Conservation (phyloP, 2,797 vertebrate genomes). For the Propithecus perrieri region DNA sequence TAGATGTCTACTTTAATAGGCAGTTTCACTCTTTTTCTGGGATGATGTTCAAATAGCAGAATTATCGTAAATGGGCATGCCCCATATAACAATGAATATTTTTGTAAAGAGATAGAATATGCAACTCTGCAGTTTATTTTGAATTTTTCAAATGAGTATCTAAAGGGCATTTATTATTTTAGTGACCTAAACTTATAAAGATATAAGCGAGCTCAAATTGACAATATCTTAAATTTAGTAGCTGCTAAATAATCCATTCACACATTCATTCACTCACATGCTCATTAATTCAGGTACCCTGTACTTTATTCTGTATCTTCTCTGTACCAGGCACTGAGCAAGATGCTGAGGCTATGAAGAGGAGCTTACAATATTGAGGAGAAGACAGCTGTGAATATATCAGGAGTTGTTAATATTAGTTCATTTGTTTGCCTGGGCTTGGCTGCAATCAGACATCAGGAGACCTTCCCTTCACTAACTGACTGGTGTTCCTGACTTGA, state of each 20-base stretch:
- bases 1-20: conserved; percentile 43
- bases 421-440: background rate
- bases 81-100: conserved; percentile 67
- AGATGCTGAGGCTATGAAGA: background rate
- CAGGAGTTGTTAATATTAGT: background rate
- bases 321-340: background rate
- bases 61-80: conserved; percentile 73
- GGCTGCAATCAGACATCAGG: background rate
- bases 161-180: conserved; percentile 34
- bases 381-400: background rate
- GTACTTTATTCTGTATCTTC: background rate
- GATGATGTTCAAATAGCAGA: conserved; percentile 68
- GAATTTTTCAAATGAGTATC: conserved; percentile 2
- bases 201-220: background rate
- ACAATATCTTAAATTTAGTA: background rate
- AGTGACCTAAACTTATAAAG: background rate
- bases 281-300: background rate
- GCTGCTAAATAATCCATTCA: background rate
- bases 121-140: background rate
- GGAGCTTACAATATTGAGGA: background rate
- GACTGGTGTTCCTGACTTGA: background rate
- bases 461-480: background rate
- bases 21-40: background rate
- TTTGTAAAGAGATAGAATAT: conserved; percentile 63
- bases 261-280: background rate